Percentiles rank a stretch among this genome's conserved stretches.
Evolutionary conservation across 2,888 invertebrate genomes (phyloP).

Genomic region (Halictus ligatus): DNA sequence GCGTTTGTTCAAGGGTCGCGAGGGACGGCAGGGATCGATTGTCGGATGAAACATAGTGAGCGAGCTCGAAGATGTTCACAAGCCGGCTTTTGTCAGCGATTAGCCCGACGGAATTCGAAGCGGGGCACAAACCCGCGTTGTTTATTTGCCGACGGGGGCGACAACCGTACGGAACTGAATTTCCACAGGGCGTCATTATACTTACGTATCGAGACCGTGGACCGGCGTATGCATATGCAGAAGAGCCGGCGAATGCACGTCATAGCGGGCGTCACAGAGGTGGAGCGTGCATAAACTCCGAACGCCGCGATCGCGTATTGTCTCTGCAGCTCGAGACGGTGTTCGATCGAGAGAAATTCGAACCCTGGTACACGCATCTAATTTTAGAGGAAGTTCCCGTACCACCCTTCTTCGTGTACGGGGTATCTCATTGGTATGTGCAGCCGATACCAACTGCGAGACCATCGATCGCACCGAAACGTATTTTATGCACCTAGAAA

Average conservation of each 20-base stretch:
- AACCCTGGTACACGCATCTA: neutral
- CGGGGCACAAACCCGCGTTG: neutral
- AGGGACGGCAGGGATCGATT: neutral
- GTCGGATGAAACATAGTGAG: no score
- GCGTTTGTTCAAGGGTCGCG: neutral
- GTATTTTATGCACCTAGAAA: no score
- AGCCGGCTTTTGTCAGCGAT: neutral
- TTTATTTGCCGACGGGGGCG: neutral
- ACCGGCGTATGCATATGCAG: conserved; percentile 61
- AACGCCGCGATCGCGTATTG: conserved; percentile 23
- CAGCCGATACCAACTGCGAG: neutral
- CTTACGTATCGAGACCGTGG: conserved; percentile 11
- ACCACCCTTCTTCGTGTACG: neutral
- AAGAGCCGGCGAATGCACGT: conserved; percentile 28
- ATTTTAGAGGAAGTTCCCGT: neutral
- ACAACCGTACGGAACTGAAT: conserved; percentile 46
- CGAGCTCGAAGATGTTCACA: neutral
- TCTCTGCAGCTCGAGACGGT: conserved; percentile 22
- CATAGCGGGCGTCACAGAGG: neutral
- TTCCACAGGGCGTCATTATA: conserved; percentile 52
- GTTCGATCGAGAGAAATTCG: conserved; percentile 13
- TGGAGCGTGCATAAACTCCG: conserved; percentile 34
- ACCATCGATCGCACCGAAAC: neutral
- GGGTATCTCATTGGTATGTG: neutral
- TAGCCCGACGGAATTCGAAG: neutral